Base-by-base conservation (phyloP, 2,113 vertebrate genomes). In the Coptodon bakossiorum region DNA sequence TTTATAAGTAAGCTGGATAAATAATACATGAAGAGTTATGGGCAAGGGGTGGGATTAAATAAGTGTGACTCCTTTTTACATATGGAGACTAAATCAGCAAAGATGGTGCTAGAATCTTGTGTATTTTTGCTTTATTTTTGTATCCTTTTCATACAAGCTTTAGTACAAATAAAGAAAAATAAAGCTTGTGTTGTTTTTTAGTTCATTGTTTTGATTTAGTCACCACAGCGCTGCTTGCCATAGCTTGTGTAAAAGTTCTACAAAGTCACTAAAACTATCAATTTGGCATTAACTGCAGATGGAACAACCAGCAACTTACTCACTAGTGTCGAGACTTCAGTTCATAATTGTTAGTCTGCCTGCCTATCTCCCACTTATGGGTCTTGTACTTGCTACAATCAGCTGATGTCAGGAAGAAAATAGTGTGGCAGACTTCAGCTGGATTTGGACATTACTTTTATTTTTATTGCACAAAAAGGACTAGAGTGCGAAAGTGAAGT, bases 41-140 rank as follows among this genome's bases (percentile, higher is more conserved):
- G 5, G 5, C 24, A 9, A 59, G 56, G 24, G 56, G 13, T 59
- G 7, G 24, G 24, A 29, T 29, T 29, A 59, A 59, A 59, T 14
- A 57, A 5, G 13, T 59, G 56, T 29, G 6, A 29, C 24, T 57
- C 54, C 24, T 57, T 57, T 57, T 57, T 8, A 29, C 22, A 27
- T 57, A 27, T 57, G 22, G 22, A 57, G 24, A 56, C 52, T 22
- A 56, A 24, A 11, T 56, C 53, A 56, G 53, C 53, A 56, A 56
- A 13, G 22, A 6, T 24, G 54, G 22, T 24, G 6, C 12, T 27
- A 13, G 22, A 57, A 13, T 57, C 3, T 13, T 1, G 2, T 0
- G 12, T 57, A 57, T 27, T 27, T 27, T 27, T 50, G 10, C 54
- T 56, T 56, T 27, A 56, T 56, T 53, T n/a, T 53, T 52, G 5